Conservation (phyloP, 2,888 invertebrate genomes). For the Sarcophaga subvicina region DNA sequence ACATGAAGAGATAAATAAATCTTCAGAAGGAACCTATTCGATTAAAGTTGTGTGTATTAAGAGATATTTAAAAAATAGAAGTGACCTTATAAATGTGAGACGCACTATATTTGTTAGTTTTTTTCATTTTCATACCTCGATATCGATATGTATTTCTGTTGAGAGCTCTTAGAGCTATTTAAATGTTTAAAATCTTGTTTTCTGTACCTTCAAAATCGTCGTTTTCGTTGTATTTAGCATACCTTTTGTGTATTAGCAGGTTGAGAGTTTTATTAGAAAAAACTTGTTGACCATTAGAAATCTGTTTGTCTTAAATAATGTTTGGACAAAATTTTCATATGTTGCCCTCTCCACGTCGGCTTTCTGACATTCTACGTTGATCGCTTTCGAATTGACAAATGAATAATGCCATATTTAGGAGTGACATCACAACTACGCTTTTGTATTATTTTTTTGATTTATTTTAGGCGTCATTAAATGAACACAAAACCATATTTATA, state of each 20-base stretch:
- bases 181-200: not conserved
- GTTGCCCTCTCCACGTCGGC: not conserved
- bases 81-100: too few relatives aligned
- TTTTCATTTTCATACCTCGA: not conserved
- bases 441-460: not conserved
- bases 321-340: slow-evolving; percentile 9
- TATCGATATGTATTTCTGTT: not conserved
- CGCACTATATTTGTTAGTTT: not conserved
- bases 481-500: not conserved
- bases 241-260: not conserved
- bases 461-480: not conserved
- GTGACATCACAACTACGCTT: slow-evolving; percentile 62
- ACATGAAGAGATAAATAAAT: too few relatives aligned
- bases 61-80: too few relatives aligned
- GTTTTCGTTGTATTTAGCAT: not conserved
- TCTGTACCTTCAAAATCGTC: not conserved
- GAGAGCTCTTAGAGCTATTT: not conserved
- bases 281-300: slow-evolving; percentile 29
- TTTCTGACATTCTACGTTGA: not conserved
- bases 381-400: slow-evolving; percentile 1
- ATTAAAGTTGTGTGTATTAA: too few relatives aligned
- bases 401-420: slow-evolving; percentile 58
- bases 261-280: not conserved
- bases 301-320: slow-evolving; percentile 23
- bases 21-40: too few relatives aligned